phyloP scores from a whole-genome alignment of 1,140 invertebrate species.

The Drosophila insularis region DNA sequence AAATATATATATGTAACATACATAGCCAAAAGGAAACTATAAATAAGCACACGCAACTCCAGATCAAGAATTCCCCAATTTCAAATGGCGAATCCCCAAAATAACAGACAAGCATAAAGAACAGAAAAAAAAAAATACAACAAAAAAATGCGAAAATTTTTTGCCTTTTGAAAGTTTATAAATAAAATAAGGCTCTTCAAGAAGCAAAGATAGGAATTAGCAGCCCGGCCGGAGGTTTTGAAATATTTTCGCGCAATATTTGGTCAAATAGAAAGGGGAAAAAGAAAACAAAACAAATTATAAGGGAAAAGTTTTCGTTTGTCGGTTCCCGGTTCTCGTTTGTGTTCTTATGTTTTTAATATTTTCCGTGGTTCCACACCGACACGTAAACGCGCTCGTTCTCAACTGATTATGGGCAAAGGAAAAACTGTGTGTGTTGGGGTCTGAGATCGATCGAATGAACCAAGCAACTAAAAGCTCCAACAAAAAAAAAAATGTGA shows the following conservation, averaged over 20 bases:
- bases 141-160: slow-evolving; percentile 32
- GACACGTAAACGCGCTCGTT: slow-evolving; percentile 46
- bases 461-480: slow-evolving; percentile 40
- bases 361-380: slow-evolving; percentile 34
- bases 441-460: slow-evolving; percentile 39
- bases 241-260: slow-evolving; percentile 30
- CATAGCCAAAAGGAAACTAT: slow-evolving; percentile 44
- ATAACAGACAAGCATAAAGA: slow-evolving; percentile 10
- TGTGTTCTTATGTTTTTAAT: not conserved
- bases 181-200: slow-evolving; percentile 52
- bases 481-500: slow-evolving; percentile 24
- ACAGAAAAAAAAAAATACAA: not conserved
- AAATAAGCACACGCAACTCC: slow-evolving; percentile 63
- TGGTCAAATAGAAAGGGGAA: not conserved
- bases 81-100: slow-evolving; percentile 61
- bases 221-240: not conserved
- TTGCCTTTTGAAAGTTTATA: slow-evolving; percentile 38
- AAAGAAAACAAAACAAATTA: slow-evolving; percentile 8
- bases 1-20: slow-evolving; percentile 18
- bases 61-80: slow-evolving; percentile 48
- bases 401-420: slow-evolving; percentile 57
- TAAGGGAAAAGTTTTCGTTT: not conserved
- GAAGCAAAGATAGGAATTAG: slow-evolving; percentile 17
- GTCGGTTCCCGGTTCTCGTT: not conserved
- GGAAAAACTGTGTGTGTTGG: slow-evolving; percentile 54